Base-by-base conservation (phyloP, 1,140 invertebrate species). In the Hycleus phaleratus region DNA sequence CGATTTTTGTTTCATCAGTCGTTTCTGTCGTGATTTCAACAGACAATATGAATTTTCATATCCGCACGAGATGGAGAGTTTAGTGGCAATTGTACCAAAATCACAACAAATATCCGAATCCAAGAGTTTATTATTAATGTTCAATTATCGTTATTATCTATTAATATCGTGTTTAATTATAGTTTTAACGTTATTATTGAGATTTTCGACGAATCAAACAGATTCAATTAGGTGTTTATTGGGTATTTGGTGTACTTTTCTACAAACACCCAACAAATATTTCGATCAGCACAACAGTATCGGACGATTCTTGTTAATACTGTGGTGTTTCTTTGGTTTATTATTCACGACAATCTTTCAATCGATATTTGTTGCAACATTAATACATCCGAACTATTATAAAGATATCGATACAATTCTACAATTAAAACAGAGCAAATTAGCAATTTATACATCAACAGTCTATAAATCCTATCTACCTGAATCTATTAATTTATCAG, bases 1-100 rank as follows among this genome's bases (percentile, higher is more conserved):
- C 10, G 53, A 56, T 43, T 56, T 56, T 38, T 47, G 53, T 9
- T 56, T 56, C 10, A 38, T 56, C 12, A 56, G 53, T 43, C 53
- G 47, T 4, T 48, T 48, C 10, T 46, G 45, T n/a, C 12, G n/a
- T 32, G 6, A 56, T 10, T 11, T 38, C 18, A 42, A 24, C 18
- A 10, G 47, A 56, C 18, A 47, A 10, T 39, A 26, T 12, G 46
- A 56, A 38, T 56, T 47, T 38, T 39, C 53, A 0, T 48, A 56
- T 38, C 45, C 53, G 10, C 32, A 47, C 24, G 38, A 43, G 39
- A 47, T n/a, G 12, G 18, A 52, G 3, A 10, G 11, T 11, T 10
- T 52, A 6, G 50, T 43, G 12, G 12, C 40, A 10, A 25, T 52
- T 42, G 18, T 52, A 7, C 50, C 50, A 52, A n/a, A 9, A 44